These are phyloP conservation scores for Pteronura brasiliensis DNA, from an alignment of 2,113 vertebrate species.

Conservation along the genomic window DNA sequence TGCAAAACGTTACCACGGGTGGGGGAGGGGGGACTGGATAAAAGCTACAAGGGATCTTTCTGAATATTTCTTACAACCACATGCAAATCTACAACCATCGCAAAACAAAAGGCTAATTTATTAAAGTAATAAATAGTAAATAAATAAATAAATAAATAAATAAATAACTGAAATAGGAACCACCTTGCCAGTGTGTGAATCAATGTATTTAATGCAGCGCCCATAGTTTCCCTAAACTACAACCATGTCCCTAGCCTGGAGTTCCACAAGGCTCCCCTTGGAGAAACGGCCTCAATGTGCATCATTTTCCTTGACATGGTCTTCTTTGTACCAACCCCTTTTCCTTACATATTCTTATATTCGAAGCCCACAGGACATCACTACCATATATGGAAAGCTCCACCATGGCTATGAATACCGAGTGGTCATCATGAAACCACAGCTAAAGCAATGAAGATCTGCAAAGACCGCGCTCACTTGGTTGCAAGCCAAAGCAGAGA, in stretches of 20 bases:
- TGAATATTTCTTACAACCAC: background rate
- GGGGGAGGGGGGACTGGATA: too few species aligned
- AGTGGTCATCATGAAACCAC: background rate
- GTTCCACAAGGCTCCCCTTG: background rate
- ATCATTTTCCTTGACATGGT: background rate
- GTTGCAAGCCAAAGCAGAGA: too few species aligned
- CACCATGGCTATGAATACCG: rapidly evolving
- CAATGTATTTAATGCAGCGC: background rate
- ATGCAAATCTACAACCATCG: background rate
- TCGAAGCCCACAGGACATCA: background rate
- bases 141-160: too few species aligned
- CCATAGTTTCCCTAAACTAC: background rate
- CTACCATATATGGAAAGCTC: background rate
- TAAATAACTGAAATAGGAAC: background rate
- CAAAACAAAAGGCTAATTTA: background rate
- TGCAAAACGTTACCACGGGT: rapidly evolving
- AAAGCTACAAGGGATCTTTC: background rate
- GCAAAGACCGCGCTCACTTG: too few species aligned
- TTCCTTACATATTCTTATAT: background rate
- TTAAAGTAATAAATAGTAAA: background rate
- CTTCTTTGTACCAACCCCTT: background rate
- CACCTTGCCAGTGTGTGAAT: rapidly evolving
- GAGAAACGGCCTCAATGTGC: rapidly evolving
- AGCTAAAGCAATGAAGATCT: rapidly evolving
- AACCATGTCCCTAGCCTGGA: rapidly evolving